These are phyloP conservation scores for Amphipyra tragopoginis DNA, from an alignment of 2,888 invertebrate species.

Conservation along the genomic window DNA sequence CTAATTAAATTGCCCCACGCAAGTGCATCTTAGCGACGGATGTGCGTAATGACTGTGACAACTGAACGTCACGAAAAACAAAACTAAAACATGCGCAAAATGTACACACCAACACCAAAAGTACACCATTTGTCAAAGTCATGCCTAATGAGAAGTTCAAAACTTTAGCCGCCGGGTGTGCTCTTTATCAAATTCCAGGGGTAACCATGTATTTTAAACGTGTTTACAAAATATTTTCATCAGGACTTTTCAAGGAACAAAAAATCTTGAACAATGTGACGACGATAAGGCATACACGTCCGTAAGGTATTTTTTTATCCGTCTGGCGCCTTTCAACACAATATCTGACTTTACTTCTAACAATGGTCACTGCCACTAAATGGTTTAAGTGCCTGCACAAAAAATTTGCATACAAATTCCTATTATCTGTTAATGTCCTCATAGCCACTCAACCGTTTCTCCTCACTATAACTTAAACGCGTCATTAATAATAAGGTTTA, in stretches of 20 bases:
- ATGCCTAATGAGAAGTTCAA: constrained; percentile 26
- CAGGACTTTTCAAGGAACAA: constrained; percentile 4
- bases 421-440: constrained; percentile 27
- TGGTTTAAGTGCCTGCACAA: constrained; percentile 29
- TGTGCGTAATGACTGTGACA: constrained; percentile 79
- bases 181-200: constrained; percentile 25
- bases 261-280: constrained; percentile 31
- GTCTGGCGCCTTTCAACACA: constrained; percentile 49
- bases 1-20: constrained; percentile 82
- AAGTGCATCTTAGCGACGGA: constrained; percentile 81
- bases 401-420: constrained; percentile 33
- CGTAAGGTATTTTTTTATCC: constrained; percentile 44
- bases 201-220: constrained; percentile 18
- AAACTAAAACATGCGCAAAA: constrained; percentile 47
- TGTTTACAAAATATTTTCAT: constrained; percentile 41
- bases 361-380: constrained; percentile 42
- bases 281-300: constrained; percentile 50
- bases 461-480: constrained; percentile 16
- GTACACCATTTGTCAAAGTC: constrained; percentile 47
- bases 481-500: constrained; percentile 25
- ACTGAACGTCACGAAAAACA: constrained; percentile 65
- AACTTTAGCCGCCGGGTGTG: constrained; percentile 16
- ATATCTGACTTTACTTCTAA: constrained; percentile 47
- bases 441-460: constrained; percentile 17
- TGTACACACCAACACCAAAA: constrained; percentile 27